A percentile compares a stretch with the other conserved stretches of the same genome.
Evolutionary conservation across 2,797 vertebrate genomes (phyloP).

Genomic region (Tamandua tetradactyla): DNA sequence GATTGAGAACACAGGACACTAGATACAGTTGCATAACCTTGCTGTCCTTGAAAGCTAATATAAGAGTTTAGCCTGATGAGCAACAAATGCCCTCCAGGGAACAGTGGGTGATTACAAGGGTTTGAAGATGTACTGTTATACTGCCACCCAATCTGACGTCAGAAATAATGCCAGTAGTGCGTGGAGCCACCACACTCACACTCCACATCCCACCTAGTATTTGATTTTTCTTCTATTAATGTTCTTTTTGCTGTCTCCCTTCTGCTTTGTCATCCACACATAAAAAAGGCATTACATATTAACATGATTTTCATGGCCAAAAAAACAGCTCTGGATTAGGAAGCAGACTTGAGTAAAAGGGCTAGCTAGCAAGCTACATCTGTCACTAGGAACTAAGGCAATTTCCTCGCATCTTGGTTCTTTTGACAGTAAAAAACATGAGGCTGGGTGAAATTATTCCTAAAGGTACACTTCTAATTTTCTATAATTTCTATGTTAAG

Average conservation of each 20-base stretch:
- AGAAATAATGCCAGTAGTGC: background rate
- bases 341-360: background rate
- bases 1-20: background rate
- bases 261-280: background rate
- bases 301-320: background rate
- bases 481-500: background rate
- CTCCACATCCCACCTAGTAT: no score
- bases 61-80: background rate
- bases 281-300: background rate
- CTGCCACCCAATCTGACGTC: background rate
- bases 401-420: background rate
- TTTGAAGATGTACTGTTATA: background rate
- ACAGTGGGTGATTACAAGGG: background rate
- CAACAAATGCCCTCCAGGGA: background rate
- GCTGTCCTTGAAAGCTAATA: background rate
- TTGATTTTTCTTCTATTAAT: background rate
- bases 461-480: background rate
- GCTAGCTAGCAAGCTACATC: background rate
- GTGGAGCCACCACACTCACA: no score
- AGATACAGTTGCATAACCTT: background rate
- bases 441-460: background rate
- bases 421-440: background rate
- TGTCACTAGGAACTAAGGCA: no score
- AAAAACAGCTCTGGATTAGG: background rate
- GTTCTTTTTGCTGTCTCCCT: constrained; percentile 4